Evolutionary conservation across 2,888 invertebrate species (phyloP), one percentile per base, ranked within the genome.

Genomic region (Pantelozetes paolii): DNA sequence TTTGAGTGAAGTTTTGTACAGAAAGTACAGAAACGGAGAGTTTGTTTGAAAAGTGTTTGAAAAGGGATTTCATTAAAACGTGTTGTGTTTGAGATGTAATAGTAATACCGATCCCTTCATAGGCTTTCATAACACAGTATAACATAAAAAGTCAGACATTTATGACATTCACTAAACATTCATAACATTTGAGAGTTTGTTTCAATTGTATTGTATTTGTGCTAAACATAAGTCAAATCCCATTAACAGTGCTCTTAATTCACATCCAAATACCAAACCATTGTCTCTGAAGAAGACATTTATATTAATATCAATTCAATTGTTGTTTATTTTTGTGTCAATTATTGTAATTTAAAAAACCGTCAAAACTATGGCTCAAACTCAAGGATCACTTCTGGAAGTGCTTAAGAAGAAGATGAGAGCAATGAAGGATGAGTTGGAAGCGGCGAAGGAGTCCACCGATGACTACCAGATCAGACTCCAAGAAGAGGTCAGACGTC

Each of bases 401-500:
- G 94, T 95, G 82, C 88, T 98, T 82, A 98, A 98, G 89, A 95
- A 96, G 89, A 99, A 98, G 89, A 98, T 98, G 97, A 89, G 94
- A 81, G 94, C 94, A 85, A 93, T 96, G 81, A 95, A 96, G 86
- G 95, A 96, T 85, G 98, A 98, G 87, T 92, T 96, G 90, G 98
- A 98, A 85, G 90, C 92, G 85, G 94, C 93, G 86, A 95, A 93
- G 86, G 97, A 98, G 85, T 94, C 94, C 84, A 92, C 93, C 84
- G 96, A 96, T 85, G 94, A 94, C 85, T 92, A 90, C 84, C 92
- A 93, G 85, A 91, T 94, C 87, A 90, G 93, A 84, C 88, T 94
- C 83, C 94, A 94, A 86, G 88, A 91, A 83, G 96, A 96, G 88
- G 88, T 92, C 84, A 91, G 93, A 87, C 90, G 95, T 84, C 90